Conservation (phyloP, 2,888 invertebrate genomes). For the Macrophya annulata region DNA sequence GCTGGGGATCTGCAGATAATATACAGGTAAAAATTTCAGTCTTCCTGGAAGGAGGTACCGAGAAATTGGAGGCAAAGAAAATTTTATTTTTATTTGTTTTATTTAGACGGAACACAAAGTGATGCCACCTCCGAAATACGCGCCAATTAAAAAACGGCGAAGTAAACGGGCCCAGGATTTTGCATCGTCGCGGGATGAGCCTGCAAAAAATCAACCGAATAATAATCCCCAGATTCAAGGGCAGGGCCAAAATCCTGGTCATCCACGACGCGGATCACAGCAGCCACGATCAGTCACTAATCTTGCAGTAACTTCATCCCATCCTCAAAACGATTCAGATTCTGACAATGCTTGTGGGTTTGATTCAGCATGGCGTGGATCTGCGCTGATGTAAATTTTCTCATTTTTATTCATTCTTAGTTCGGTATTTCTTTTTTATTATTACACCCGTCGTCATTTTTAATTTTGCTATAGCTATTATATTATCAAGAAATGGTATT, state of each 20-base stretch:
- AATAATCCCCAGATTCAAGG: conserved; percentile 73
- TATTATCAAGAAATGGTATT: conserved; percentile 9
- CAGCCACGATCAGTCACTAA: conserved; percentile 55
- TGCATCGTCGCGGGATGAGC: conserved; percentile 76
- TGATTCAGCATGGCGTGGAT: conserved; percentile 86
- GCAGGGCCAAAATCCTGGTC: conserved; percentile 65
- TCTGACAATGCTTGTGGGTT: conserved; percentile 95
- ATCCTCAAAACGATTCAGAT: conserved; percentile 86
- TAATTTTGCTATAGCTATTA: background rate
- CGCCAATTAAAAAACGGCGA: conserved; percentile 86
- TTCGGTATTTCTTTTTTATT: background rate
- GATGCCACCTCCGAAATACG: conserved; percentile 90
- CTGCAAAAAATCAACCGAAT: conserved; percentile 71
- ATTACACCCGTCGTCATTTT: background rate
- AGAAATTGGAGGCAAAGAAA: background rate
- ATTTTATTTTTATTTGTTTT: background rate
- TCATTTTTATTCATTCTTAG: background rate
- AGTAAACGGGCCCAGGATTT: conserved; percentile 83
- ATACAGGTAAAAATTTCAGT: conserved; percentile 82
- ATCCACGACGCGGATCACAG: conserved; percentile 62
- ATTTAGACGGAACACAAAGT: conserved; percentile 79
- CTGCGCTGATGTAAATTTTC: conserved; percentile 71
- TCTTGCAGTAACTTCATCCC: conserved; percentile 77
- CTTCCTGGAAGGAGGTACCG: background rate
- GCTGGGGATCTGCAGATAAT: conserved; percentile 95